Base-by-base conservation (phyloP, 2,113 vertebrate genomes). In the Thalassarche chlororhynchos region DNA sequence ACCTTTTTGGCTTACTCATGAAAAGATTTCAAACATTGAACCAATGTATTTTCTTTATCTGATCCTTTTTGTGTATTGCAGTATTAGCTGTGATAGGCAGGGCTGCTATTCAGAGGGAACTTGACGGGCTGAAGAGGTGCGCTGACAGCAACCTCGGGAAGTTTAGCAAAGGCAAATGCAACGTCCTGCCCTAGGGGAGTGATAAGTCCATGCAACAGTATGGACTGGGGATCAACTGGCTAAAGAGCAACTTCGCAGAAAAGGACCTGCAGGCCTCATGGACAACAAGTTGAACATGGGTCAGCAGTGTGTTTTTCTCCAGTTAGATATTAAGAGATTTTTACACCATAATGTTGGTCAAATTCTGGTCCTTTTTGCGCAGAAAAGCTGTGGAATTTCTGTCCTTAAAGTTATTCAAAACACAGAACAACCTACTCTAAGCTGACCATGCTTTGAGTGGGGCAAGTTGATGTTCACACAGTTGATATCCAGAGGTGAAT, bases 361-460 rank as follows among this genome's bases (percentile, higher is more conserved):
- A 82, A 57, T 31, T 10, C 0, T 4, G 4, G 4, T 68, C 32
- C 38, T 55, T 42, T 14, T 19, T 76, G 7, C 6, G 18, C 47
- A 55, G 38, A 66, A 86, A 71, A 79, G 14, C 26, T 62, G 38
- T 49, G 38, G 34, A 66, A 70, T 47, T 15, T 84, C 42, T 69
- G 36, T 38, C n/a, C n/a, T 89, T 83, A 32, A 71, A 62, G 51
- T 66, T 46, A 29, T 10, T 71, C 77, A 54, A 65, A 96, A 38
- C 14, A 74, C 18, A 57, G 21, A 89, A 12, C 32, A 82, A 38
- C 6, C 36, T 74, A 18, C 26, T 84, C 13, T 81, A 52, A 52
- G 14, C 10, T 62, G 32, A 55, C 11, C 5, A 3, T 54, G 40
- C 2, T 55, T 25, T 84, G 40, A 66, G 21, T 0, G 0, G 7